A percentile compares a stretch with the other conserved stretches of the same genome.
phyloP scores from a whole-genome alignment of 2,797 vertebrate species.

The Myiothlypis chrysogaster region DNA sequence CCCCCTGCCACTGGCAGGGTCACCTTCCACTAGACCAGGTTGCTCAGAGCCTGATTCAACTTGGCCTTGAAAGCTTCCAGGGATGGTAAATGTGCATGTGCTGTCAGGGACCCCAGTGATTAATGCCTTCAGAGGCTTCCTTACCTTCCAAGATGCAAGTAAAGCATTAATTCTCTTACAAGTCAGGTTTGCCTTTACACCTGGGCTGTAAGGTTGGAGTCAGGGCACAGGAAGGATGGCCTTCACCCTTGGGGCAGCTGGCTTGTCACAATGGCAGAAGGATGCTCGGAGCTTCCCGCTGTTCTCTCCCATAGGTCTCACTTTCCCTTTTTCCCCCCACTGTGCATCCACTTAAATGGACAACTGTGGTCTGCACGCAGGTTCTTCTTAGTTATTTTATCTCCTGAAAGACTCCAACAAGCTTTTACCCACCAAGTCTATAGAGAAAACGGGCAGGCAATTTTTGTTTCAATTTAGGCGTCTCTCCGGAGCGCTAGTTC shows the following conservation, averaged over 20 bases:
- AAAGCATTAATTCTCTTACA: slow-evolving; percentile 9
- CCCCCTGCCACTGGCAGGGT: background rate
- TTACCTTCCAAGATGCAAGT: background rate
- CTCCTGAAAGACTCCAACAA: slow-evolving; percentile 74
- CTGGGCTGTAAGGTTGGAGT: background rate
- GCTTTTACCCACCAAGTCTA: slow-evolving; percentile 72
- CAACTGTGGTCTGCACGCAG: slow-evolving; percentile 20
- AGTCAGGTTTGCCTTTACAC: background rate
- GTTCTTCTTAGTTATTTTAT: slow-evolving; percentile 71
- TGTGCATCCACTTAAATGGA: slow-evolving; percentile 58
- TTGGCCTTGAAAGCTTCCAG: background rate
- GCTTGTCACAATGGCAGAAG: background rate
- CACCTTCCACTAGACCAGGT: background rate
- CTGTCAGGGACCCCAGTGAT: background rate
- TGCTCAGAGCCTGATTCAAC: background rate
- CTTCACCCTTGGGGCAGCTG: background rate
- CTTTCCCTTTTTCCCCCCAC: background rate
- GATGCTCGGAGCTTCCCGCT: background rate
- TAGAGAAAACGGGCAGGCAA: slow-evolving; percentile 72
- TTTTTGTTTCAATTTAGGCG: slow-evolving; percentile 80
- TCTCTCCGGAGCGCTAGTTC: slow-evolving; percentile 79
- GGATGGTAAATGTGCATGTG: rapidly evolving
- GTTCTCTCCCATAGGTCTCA: background rate
- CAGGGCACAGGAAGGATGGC: background rate
- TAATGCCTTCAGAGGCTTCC: background rate